phyloP scores from a whole-genome alignment of 2,113 vertebrate genomes.

The Garra rufa region DNA sequence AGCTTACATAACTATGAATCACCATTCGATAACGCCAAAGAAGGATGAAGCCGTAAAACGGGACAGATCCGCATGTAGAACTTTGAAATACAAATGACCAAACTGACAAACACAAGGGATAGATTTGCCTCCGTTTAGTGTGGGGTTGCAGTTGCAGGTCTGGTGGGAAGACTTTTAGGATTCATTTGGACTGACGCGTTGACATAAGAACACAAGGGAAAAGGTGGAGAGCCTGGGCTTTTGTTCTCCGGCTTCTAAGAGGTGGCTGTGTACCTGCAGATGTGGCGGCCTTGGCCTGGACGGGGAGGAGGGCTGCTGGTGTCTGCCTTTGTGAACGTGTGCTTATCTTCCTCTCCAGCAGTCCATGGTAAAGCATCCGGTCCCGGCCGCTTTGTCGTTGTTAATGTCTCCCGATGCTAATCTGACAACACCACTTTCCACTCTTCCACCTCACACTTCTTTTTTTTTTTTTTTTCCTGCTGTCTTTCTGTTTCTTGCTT shows the following conservation, averaged over 20 bases:
- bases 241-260: constrained; percentile 71
- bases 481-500: constrained; percentile 26
- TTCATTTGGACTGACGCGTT: neutral
- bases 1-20: constrained; percentile 72
- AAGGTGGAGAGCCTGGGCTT: constrained; percentile 43
- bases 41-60: constrained; percentile 39
- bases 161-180: constrained; percentile 11
- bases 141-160: neutral
- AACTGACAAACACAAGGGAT: neutral
- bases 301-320: constrained; percentile 45
- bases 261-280: constrained; percentile 73
- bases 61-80: neutral
- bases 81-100: constrained; percentile 11
- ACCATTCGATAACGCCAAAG: constrained; percentile 48
- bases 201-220: constrained; percentile 8
- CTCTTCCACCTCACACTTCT: constrained; percentile 40
- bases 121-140: neutral
- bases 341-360: constrained; percentile 79
- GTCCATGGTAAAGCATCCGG: constrained; percentile 72
- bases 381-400: constrained; percentile 71
- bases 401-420: constrained; percentile 81
- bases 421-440: constrained; percentile 75
- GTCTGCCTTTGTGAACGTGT: constrained; percentile 67
- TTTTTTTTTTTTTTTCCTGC: neutral
- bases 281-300: constrained; percentile 64